These are phyloP conservation scores for Xenopus laevis DNA, from an alignment of 2,113 vertebrate species.

Conservation along the genomic window DNA sequence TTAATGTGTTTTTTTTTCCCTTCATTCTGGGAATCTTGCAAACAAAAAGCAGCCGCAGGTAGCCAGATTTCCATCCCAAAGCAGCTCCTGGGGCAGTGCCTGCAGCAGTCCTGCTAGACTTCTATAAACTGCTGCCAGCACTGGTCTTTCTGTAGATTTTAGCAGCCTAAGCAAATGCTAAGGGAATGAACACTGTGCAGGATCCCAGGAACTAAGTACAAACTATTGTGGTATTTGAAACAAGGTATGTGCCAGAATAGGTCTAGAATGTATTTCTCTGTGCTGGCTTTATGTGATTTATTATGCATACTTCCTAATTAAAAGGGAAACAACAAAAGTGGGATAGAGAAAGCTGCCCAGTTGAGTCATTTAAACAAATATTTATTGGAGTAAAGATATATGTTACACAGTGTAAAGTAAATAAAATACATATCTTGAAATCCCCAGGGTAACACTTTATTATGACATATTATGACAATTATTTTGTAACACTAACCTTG, in stretches of 20 bases:
- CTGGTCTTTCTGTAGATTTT: conserved; percentile 42
- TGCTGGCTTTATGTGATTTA: neutral
- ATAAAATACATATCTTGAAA: too few species aligned
- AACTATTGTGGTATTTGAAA: conserved; percentile 21
- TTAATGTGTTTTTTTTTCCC: conserved; percentile 20
- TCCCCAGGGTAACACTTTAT: too few species aligned
- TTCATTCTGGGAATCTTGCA: conserved; percentile 65
- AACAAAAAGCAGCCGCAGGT: conserved; percentile 66
- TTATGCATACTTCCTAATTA: neutral
- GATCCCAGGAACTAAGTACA: conserved; percentile 32
- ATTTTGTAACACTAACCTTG: too few species aligned
- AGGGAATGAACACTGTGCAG: conserved; percentile 22
- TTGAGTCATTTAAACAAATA: neutral
- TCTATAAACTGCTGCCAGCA: conserved; percentile 60
- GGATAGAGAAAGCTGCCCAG: neutral
- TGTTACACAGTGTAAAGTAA: too few species aligned
- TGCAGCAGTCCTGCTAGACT: conserved; percentile 66
- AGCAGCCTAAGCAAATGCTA: conserved; percentile 21
- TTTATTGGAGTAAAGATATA: too few species aligned
- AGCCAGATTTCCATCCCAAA: conserved; percentile 61
- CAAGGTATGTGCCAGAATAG: conserved; percentile 26
- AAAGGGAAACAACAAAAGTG: neutral
- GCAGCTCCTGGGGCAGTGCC: conserved; percentile 67
- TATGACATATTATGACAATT: too few species aligned
- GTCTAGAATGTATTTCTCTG: conserved; percentile 25